Conservation (phyloP, 2,888 invertebrate genomes). For the Drosophila subsilvestris region DNA sequence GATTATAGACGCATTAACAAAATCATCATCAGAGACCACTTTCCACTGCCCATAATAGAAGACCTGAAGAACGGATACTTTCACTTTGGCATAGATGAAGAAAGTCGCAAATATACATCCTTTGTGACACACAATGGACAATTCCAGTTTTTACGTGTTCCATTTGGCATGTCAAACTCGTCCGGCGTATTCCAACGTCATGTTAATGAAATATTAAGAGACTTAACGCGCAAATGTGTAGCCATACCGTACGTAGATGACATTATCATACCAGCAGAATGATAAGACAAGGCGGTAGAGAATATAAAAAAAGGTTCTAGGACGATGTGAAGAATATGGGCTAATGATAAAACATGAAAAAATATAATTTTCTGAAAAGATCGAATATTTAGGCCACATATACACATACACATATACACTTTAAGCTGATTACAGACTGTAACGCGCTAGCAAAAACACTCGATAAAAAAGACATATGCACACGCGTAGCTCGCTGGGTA, state of each 20-base stretch:
- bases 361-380: neutral
- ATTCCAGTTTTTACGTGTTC: no score
- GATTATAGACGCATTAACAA: conserved; percentile 2
- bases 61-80: no score
- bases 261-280: conserved; percentile 3
- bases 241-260: neutral
- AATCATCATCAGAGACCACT: conserved; percentile 1
- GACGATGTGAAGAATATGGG: neutral
- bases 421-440: neutral
- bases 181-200: conserved; percentile 4
- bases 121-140: conserved; percentile 14
- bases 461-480: no score
- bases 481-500: no score
- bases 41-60: conserved; percentile 9
- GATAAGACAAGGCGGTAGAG: no score
- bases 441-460: no score
- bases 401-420: no score
- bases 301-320: no score
- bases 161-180: conserved; percentile 8
- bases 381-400: conserved; percentile 4
- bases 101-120: no score
- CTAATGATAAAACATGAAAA: no score
- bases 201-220: conserved; percentile 3
- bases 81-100: no score
- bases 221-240: neutral